Evolutionary conservation across 2,113 vertebrate genomes (phyloP), one percentile per base, ranked within the genome.

Genomic region (Henicopernis longicauda): DNA sequence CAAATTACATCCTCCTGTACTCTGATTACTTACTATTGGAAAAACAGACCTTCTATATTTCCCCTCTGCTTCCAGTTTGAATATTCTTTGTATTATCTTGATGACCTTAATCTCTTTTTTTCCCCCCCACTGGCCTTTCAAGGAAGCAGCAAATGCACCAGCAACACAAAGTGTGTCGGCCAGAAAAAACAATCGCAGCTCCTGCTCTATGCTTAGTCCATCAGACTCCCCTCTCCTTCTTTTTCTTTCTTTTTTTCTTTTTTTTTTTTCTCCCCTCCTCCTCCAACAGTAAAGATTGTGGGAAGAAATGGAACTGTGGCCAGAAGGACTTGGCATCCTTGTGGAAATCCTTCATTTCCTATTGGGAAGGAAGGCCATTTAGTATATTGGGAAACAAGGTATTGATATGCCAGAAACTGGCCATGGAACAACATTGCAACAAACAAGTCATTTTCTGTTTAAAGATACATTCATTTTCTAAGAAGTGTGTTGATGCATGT

Each of bases 1-100:
- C 97, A 98, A 98, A 98, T 98, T 98, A 98, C 97, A 98, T 98
- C 97, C 98, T 98, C 96, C 97, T 96, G 91, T 96, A 98, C 97
- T 93, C 95, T 98, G 97, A 98, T 98, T 98, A 96, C 98, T 97
- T 97, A 95, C 95, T 97, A 98, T 96, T 98, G 98, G 98, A 97
- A 98, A 98, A 98, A 98, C 98, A 98, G 97, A 90, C 88, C 92
- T 93, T 93, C 97, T 94, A 2, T 95, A 94, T 94, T 91, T 95
- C 93, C 83, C 76, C 77, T 97, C 97, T 96, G 94, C 95, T 98
- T 98, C 97, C 94, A 98, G 96, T 98, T 97, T 98, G 97, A 98
- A 98, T 98, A 97, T 97, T 97, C 95, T 96, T 90, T 93, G 89
- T 87, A 97, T 98, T 98, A 98, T 98, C 98, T 98, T 97, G 97